These are phyloP conservation scores for Xestobium rufovillosum DNA, from an alignment of 2,888 invertebrate genomes.

Conservation along the genomic window DNA sequence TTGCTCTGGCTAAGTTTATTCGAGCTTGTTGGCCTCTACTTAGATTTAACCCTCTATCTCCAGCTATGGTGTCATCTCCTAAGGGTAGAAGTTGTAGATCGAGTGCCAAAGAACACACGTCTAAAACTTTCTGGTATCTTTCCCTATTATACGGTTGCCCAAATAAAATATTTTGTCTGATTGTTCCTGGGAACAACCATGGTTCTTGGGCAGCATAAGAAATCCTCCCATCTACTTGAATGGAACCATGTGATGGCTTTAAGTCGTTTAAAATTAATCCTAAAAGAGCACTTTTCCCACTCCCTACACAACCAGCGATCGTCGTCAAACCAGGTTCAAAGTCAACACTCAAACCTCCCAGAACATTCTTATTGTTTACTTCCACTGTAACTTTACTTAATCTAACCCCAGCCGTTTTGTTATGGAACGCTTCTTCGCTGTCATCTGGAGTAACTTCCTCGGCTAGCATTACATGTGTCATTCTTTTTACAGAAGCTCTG, in stretches of 20 bases:
- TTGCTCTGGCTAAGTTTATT: slow-evolving; percentile 32
- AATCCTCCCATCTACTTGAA: slow-evolving; percentile 27
- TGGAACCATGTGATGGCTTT: slow-evolving; percentile 21
- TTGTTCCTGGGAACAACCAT: slow-evolving; percentile 33
- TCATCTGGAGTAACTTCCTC: slow-evolving; percentile 32
- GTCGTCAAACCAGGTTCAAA: slow-evolving; percentile 11
- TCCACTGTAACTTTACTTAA: no score
- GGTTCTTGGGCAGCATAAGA: slow-evolving; percentile 35
- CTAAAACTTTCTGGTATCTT: slow-evolving; percentile 36
- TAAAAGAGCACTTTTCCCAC: slow-evolving; percentile 32
- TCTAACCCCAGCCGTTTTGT: slow-evolving; percentile 1
- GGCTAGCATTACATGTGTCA: slow-evolving; percentile 49
- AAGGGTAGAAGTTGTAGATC: slow-evolving; percentile 44
- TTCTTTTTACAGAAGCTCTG: slow-evolving; percentile 59
- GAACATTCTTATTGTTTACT: no score
- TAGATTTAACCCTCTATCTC: slow-evolving; percentile 55
- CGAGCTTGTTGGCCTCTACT: slow-evolving; percentile 50
- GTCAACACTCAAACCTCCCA: no score
- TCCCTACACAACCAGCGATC: slow-evolving; percentile 22
- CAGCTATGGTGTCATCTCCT: slow-evolving; percentile 48
- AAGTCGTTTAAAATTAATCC: slow-evolving; percentile 32
- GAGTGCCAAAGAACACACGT: slow-evolving; percentile 43
- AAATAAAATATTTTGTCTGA: slow-evolving; percentile 36
- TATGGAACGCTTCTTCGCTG: slow-evolving; percentile 7
- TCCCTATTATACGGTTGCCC: slow-evolving; percentile 33